Evolutionary conservation across 1,140 invertebrate genomes (phyloP), one percentile per base, ranked within the genome.

Genomic region (Glossosoma conforme): DNA sequence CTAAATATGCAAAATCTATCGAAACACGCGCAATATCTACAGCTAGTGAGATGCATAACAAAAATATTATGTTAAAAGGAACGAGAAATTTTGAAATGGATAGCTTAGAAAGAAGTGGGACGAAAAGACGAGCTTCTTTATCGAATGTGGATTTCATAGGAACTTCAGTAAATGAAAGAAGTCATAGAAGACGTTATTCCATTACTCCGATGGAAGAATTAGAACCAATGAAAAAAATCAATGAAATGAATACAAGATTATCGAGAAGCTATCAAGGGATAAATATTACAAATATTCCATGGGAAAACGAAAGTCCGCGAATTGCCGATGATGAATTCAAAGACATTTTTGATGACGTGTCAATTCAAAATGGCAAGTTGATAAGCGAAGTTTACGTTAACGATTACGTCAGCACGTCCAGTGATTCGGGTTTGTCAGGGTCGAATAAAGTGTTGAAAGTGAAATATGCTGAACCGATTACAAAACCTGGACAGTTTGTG

Each of bases 21-120:
- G 49, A 44, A 46, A 24, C 51, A 1, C 17, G 35, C 11, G 4
- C 19, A 28, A 53, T 41, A 40, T 24, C 49, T 10, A 44, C 32
- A 30, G 43, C 32, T 25, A 14, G 45, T 30, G 37, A 37, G 19
- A 36, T 24, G 11, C 17, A 17, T 25, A 35, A 44, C 17, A 52
- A 52, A 32, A 45, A 49, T 17, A 38, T 40, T 25, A 28, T 35
- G 14, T 30, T 24, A 28, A 15, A 30, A 37, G 13, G 43, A 15
- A 25, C 2, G 18, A n/a, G 67, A n/a, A 71, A 81, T 28, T 85
- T 83, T 56, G 85, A 90, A 50, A 80, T 82, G 6, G 87, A 89
- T 53, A 91, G 87, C 64, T 70, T 89, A 44, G 87, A 90, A 62
- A 76, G 83, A 51, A 65, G 49, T 36, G 73, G 76, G 37, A 60